Evolutionary conservation across 2,113 vertebrate genomes (phyloP).

Genomic region (Nettapus auritus): DNA sequence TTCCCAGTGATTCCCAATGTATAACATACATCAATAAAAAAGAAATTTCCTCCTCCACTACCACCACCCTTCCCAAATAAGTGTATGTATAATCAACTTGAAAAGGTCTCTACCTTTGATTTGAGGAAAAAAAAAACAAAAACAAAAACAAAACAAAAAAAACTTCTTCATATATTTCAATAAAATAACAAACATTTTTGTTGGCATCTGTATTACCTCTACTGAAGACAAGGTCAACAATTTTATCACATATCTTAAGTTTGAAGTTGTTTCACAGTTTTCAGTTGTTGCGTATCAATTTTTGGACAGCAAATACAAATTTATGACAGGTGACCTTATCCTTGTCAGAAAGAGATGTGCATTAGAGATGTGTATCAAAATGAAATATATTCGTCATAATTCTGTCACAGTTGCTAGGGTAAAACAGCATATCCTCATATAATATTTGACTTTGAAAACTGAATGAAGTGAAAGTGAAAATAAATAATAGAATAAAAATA

Average conservation of each 20-base stretch:
- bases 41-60: background rate
- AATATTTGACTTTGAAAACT: conserved; percentile 45
- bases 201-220: conserved; percentile 63
- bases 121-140: background rate
- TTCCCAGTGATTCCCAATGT: background rate
- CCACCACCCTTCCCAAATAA: background rate
- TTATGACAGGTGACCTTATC: conserved; percentile 86
- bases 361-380: conserved; percentile 75
- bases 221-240: conserved; percentile 79
- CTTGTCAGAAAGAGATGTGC: conserved; percentile 68
- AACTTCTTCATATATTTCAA: background rate
- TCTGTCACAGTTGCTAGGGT: conserved; percentile 55
- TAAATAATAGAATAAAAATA: background rate
- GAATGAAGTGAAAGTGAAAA: background rate
- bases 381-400: conserved; percentile 75
- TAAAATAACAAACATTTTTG: conserved; percentile 39
- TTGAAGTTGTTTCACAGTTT: conserved; percentile 72
- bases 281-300: conserved; percentile 77
- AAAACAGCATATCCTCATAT: conserved; percentile 80
- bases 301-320: conserved; percentile 80
- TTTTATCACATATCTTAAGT: conserved; percentile 59
- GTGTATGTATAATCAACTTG: background rate
- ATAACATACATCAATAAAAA: background rate
- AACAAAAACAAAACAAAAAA: background rate
- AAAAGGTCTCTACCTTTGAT: background rate